Conservation (phyloP, 2,113 vertebrate species). For the Carassius gibelio region DNA sequence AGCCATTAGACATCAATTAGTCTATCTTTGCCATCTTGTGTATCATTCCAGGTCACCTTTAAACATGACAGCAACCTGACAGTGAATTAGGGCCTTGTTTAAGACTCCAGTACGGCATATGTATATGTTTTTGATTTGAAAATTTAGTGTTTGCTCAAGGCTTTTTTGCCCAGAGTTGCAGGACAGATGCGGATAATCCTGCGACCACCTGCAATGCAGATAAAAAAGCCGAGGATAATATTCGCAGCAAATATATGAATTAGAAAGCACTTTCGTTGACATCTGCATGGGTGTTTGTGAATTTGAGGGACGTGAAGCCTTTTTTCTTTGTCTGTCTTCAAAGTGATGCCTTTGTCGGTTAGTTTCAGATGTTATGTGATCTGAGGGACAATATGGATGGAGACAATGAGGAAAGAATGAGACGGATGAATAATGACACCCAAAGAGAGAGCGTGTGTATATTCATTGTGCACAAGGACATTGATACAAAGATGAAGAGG, state of each 20-base stretch:
- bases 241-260: background rate
- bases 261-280: background rate
- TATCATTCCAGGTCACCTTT: constrained; percentile 10
- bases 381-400: constrained; percentile 37
- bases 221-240: background rate
- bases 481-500: background rate
- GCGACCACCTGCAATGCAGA: constrained; percentile 35
- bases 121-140: background rate
- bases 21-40: constrained; percentile 7
- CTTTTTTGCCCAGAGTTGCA: constrained; percentile 12
- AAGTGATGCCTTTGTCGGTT: constrained; percentile 5
- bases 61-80: background rate
- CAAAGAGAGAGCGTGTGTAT: constrained; percentile 16
- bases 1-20: constrained; percentile 13
- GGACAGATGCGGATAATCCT: constrained; percentile 32
- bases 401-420: constrained; percentile 22
- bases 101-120: background rate
- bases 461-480: constrained; percentile 18
- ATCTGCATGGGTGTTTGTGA: background rate
- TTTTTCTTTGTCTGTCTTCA: background rate
- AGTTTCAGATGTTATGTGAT: constrained; percentile 41
- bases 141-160: constrained; percentile 3
- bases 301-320: background rate
- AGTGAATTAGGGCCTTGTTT: background rate
- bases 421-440: constrained; percentile 42